phyloP scores from a whole-genome alignment of 2,888 invertebrate genomes.

The Agrochola circellaris region DNA sequence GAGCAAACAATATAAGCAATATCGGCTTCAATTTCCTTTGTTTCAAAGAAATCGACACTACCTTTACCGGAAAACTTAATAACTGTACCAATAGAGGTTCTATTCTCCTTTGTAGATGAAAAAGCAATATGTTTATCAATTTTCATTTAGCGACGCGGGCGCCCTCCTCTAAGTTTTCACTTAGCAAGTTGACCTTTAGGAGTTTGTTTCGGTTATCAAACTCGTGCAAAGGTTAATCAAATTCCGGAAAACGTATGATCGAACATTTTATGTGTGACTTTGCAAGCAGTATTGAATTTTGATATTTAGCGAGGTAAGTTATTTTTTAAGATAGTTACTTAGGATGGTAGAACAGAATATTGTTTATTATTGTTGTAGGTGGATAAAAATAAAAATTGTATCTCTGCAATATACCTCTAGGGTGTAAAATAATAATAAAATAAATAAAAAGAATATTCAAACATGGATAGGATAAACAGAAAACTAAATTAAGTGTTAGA shows the following conservation, averaged over 20 bases:
- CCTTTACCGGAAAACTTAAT: conserved; percentile 20
- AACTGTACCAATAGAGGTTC: conserved; percentile 8
- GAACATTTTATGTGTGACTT: conserved; percentile 2
- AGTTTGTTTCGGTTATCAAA: conserved; percentile 49
- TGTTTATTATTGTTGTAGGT: neutral
- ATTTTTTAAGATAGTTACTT: neutral
- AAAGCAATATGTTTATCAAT: conserved; percentile 42
- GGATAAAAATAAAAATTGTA: neutral
- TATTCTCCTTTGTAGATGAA: conserved; percentile 12
- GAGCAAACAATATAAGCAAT: conserved; percentile 4
- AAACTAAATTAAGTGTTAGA: neutral
- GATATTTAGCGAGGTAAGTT: neutral
- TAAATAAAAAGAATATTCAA: no score
- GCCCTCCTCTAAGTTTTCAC: conserved; percentile 28
- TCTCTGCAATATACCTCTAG: neutral
- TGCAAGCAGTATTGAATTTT: neutral
- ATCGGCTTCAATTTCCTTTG: conserved; percentile 4
- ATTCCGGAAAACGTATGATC: conserved; percentile 17
- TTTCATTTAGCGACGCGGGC: conserved; percentile 39
- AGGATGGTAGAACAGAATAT: neutral
- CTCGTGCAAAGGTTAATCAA: conserved; percentile 41
- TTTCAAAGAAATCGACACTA: conserved; percentile 21
- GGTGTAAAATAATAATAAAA: neutral
- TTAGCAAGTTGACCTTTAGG: conserved; percentile 44
- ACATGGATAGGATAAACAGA: neutral